A percentile compares a stretch with the other conserved stretches of the same genome.
These are phyloP conservation scores for Malurus splendens DNA, from an alignment of 2,797 vertebrate species.

Conservation along the genomic window DNA sequence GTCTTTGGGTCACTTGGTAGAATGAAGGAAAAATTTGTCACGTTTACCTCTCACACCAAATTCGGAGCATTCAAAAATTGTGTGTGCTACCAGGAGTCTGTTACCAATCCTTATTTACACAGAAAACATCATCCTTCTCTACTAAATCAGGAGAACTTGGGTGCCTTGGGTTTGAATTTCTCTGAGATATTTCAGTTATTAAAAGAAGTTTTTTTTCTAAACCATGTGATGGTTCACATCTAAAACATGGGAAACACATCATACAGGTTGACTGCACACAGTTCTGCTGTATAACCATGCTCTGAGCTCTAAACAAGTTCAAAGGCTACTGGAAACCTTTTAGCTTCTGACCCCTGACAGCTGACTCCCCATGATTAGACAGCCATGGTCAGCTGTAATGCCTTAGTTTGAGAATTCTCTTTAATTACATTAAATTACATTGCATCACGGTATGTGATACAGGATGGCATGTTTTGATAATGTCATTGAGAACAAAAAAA, in stretches of 20 bases:
- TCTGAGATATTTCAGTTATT: not conserved
- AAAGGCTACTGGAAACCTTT: not conserved
- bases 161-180: not conserved
- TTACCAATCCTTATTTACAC: fast-evolving
- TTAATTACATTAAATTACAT: not conserved
- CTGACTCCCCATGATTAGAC: not conserved
- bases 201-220: not conserved
- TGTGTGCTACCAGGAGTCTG: fast-evolving
- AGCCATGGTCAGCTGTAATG: not conserved
- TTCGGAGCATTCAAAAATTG: not conserved
- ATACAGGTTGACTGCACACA: not conserved
- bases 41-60: not conserved
- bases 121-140: not conserved
- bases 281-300: not conserved
- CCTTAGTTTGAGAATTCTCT: not conserved
- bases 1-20: not conserved
- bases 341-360: not conserved
- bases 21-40: not conserved
- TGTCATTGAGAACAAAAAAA: not conserved
- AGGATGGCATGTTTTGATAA: not conserved
- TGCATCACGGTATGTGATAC: not conserved
- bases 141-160: not conserved
- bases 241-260: no score
- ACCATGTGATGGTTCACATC: not conserved
- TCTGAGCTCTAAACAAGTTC: not conserved